phyloP scores from a whole-genome alignment of 2,888 invertebrate genomes.

The Noctua comes region DNA sequence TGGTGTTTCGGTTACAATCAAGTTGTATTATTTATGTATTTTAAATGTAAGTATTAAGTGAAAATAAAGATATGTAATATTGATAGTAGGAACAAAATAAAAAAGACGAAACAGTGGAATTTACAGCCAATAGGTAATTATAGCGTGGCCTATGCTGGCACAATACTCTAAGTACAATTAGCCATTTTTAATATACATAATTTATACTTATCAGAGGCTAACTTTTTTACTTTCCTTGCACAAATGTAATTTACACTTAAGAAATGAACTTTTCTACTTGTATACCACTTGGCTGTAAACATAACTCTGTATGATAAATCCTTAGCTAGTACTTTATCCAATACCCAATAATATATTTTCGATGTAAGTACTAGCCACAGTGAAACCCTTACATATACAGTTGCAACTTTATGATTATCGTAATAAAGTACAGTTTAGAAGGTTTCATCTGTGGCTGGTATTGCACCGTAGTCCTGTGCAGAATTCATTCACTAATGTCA shows the following conservation, averaged over 20 bases:
- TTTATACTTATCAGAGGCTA: conserved; percentile 66
- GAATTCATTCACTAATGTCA: conserved; percentile 65
- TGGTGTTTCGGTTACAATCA: conserved; percentile 73
- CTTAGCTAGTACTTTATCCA: conserved; percentile 60
- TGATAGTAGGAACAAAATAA: conserved; percentile 74
- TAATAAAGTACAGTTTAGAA: conserved; percentile 36
- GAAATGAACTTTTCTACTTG: conserved; percentile 53
- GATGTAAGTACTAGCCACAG: conserved; percentile 44
- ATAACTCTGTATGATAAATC: conserved; percentile 62
- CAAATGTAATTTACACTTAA: conserved; percentile 57
- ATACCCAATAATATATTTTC: conserved; percentile 39
- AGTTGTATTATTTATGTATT: conserved; percentile 82
- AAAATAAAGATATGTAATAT: conserved; percentile 75
- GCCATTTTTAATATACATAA: conserved; percentile 65
- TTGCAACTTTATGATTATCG: conserved; percentile 25
- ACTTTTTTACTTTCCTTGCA: conserved; percentile 66
- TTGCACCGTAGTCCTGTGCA: conserved; percentile 58
- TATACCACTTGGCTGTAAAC: conserved; percentile 76
- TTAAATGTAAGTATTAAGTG: conserved; percentile 79
- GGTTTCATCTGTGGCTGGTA: conserved; percentile 49
- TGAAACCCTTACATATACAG: conserved; percentile 20
- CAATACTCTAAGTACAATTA: conserved; percentile 72
- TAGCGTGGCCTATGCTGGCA: conserved; percentile 63
- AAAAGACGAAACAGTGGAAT: conserved; percentile 71
- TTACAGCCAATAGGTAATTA: conserved; percentile 76